phyloP scores from a whole-genome alignment of 1,140 invertebrate species.

The Drosophila tani region DNA sequence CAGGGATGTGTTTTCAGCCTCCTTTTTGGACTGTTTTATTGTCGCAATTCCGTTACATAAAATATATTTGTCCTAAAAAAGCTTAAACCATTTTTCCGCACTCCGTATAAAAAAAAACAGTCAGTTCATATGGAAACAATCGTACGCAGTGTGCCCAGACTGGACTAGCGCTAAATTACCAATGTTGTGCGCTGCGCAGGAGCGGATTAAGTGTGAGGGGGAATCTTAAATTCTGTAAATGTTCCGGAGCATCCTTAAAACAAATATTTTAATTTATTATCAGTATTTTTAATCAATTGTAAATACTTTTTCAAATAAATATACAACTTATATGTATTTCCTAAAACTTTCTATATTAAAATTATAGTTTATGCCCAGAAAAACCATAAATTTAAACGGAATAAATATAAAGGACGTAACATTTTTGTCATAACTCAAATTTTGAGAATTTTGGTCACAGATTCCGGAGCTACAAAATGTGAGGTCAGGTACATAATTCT shows the following conservation, averaged over 20 bases:
- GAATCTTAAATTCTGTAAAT: too few species aligned
- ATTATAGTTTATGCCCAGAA: neutral
- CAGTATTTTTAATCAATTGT: too few species aligned
- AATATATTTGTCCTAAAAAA: conserved; percentile 2
- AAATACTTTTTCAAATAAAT: too few species aligned
- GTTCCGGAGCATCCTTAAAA: too few species aligned
- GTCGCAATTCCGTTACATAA: conserved; percentile 14
- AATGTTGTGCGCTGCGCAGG: neutral
- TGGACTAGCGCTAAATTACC: neutral
- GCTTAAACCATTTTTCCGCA: conserved; percentile 28
- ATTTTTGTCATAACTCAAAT: neutral
- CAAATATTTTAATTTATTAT: too few species aligned
- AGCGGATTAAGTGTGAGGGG: neutral
- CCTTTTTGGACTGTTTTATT: neutral
- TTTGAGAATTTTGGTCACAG: neutral
- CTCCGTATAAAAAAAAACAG: conserved; percentile 37
- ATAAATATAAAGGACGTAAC: too few species aligned
- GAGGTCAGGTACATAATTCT: neutral
- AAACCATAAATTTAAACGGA: too few species aligned
- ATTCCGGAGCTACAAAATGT: neutral
- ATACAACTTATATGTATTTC: too few species aligned
- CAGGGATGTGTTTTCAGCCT: neutral
- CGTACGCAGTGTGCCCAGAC: conserved; percentile 24
- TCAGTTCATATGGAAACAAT: conserved; percentile 38
- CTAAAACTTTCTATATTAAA: neutral